phyloP scores from a whole-genome alignment of 2,888 invertebrate genomes.

The Orthonychiurus folsomi region DNA sequence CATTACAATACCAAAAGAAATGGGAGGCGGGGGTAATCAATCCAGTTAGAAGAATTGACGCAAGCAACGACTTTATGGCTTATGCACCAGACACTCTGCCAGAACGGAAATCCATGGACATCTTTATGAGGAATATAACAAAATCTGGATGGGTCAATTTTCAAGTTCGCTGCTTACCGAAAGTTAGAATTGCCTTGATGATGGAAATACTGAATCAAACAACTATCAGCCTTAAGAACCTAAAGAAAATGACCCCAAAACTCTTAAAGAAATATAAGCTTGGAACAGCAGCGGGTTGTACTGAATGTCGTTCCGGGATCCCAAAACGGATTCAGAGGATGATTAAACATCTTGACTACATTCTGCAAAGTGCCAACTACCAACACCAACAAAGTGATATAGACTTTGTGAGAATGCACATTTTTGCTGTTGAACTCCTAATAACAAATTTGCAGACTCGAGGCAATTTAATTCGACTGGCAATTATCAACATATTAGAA shows the following conservation, averaged over 20 bases:
- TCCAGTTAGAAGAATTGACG: not conserved
- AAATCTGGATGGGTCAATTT: slow-evolving; percentile 5
- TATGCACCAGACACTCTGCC: not conserved
- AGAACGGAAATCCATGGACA: not conserved
- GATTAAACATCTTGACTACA: no score
- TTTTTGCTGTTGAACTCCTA: not conserved
- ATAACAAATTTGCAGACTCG: not conserved
- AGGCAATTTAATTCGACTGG: not conserved
- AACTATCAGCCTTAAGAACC: not conserved
- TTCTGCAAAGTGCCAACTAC: not conserved
- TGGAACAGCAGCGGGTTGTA: not conserved
- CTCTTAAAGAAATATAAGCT: not conserved
- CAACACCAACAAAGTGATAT: not conserved
- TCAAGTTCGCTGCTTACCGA: not conserved
- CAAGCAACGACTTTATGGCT: not conserved
- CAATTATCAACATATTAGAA: not conserved
- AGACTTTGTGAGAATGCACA: not conserved
- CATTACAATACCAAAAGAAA: not conserved
- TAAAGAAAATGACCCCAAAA: not conserved
- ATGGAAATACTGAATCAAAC: not conserved
- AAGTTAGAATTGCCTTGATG: not conserved
- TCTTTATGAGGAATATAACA: not conserved
- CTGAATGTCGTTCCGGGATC: not conserved
- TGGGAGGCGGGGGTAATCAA: not conserved
- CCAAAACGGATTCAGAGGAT: not conserved